Evolutionary conservation across 2,888 invertebrate species (phyloP), one percentile per base, ranked within the genome.

Genomic region (Seira sanloemensis): DNA sequence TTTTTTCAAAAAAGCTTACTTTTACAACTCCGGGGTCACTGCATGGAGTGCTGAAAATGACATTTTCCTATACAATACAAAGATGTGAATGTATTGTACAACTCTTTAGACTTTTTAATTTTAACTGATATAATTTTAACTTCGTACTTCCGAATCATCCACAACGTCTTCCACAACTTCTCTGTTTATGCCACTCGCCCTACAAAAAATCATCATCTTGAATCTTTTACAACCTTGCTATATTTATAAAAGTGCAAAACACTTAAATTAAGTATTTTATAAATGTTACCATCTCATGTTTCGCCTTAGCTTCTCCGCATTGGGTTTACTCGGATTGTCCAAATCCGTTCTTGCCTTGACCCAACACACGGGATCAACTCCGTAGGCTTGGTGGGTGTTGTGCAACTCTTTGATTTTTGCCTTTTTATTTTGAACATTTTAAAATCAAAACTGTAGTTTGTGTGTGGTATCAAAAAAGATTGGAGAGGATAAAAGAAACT

Each of bases 151-250:
- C 9, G 87, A 86, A 67, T 89, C 89, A 72, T 89, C 88, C 21
- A 89, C 83, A n/a, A 89, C 81, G 73, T 89, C 89, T 27, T 88
- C 85, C 7, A 67, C n/a, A 19, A 88, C 84, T 12, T 37, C 50
- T 18, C 46, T 9, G 68, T 88, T 88, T 0, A 84, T 21, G 23
- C 87, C 87, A 1, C 66, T 26, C 19, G 72, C 86, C 81, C 87
- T 84, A 23, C 4, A 50, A 62, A n/a, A 37, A 37, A 37, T 37
- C 37, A 62, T n/a, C n/a, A 16, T 66, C 67, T 4, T 67, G 21
- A 7, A 21, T 23, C 5, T 21, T n/a, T 21, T 23, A 19, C 16
- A 67, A 23, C 7, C 16, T 16, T 23, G 24, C 7, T 7, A 16
- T 67, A 12, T 67, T 24, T 23, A 65, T 65, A n/a, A n/a, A n/a